phyloP scores from a whole-genome alignment of 2,888 invertebrate genomes.

The Dysmachus trigonus region DNA sequence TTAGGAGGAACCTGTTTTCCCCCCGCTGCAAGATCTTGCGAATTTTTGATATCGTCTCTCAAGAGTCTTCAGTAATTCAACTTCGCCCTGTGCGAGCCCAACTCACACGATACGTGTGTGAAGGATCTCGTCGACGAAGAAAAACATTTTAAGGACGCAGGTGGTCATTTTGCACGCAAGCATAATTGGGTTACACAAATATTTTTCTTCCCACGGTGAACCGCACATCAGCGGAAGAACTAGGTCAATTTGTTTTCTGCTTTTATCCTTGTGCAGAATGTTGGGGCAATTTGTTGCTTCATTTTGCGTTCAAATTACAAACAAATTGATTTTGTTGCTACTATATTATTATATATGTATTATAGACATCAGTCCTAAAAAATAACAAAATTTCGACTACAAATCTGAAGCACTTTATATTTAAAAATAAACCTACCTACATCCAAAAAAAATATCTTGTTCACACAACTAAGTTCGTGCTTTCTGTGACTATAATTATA shows the following conservation, averaged over 20 bases:
- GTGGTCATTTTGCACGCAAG: neutral
- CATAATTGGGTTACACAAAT: neutral
- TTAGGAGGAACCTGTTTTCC: neutral
- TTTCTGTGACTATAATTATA: no score
- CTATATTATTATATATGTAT: neutral
- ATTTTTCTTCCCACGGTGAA: conserved; percentile 11
- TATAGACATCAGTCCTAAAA: no score
- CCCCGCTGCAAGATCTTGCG: neutral
- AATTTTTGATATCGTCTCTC: neutral
- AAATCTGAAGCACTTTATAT: no score
- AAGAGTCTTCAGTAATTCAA: neutral
- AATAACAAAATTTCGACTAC: no score
- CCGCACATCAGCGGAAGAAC: neutral
- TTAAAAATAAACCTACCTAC: no score
- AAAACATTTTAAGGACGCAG: conserved; percentile 23
- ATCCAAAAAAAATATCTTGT: no score
- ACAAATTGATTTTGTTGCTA: neutral
- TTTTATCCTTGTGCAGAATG: neutral
- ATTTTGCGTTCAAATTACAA: neutral
- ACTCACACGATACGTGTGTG: neutral
- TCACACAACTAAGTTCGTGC: no score
- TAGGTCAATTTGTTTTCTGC: neutral
- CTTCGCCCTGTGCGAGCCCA: neutral
- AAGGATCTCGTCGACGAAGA: neutral
- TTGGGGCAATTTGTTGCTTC: neutral